Percentiles rank a stretch among this genome's conserved stretches.
phyloP scores from a whole-genome alignment of 2,888 invertebrate species.

The Eupithecia centaureata region DNA sequence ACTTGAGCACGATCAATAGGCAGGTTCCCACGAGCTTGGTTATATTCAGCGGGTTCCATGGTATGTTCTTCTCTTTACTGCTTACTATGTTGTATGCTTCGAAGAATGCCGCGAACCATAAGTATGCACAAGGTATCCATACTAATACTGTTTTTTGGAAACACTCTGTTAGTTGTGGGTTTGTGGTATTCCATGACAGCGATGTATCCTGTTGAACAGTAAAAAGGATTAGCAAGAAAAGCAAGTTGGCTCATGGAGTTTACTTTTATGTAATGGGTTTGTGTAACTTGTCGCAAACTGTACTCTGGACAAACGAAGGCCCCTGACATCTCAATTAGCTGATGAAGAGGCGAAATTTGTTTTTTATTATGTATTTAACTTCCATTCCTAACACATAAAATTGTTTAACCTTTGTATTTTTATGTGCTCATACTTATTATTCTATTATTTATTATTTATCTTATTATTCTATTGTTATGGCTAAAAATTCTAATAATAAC shows the following conservation, averaged over 20 bases:
- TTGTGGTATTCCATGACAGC: slow-evolving; percentile 90
- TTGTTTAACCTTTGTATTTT: too few species aligned
- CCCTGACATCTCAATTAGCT: too few species aligned
- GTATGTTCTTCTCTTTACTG: slow-evolving; percentile 91
- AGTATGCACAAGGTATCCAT: slow-evolving; percentile 94
- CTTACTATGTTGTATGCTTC: slow-evolving; percentile 90
- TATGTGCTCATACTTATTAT: too few species aligned
- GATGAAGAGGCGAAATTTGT: too few species aligned
- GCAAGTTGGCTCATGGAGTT: background rate
- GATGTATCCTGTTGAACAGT: slow-evolving; percentile 87
- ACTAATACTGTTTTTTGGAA: slow-evolving; percentile 95
- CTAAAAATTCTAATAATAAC: too few species aligned
- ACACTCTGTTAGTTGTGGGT: slow-evolving; percentile 95
- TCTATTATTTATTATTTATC: too few species aligned
- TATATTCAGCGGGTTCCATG: slow-evolving; percentile 89
- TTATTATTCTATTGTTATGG: too few species aligned
- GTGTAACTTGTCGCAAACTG: too few species aligned
- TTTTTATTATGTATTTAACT: too few species aligned
- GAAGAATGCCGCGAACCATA: slow-evolving; percentile 90
- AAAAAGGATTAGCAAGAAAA: background rate
- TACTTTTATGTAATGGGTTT: background rate
- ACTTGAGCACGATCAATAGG: slow-evolving; percentile 86
- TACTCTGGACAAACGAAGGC: too few species aligned
- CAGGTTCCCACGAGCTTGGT: slow-evolving; percentile 87
- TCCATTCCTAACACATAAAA: too few species aligned